Conservation (phyloP, 2,113 vertebrate genomes). For the Ploceus nigricollis region DNA sequence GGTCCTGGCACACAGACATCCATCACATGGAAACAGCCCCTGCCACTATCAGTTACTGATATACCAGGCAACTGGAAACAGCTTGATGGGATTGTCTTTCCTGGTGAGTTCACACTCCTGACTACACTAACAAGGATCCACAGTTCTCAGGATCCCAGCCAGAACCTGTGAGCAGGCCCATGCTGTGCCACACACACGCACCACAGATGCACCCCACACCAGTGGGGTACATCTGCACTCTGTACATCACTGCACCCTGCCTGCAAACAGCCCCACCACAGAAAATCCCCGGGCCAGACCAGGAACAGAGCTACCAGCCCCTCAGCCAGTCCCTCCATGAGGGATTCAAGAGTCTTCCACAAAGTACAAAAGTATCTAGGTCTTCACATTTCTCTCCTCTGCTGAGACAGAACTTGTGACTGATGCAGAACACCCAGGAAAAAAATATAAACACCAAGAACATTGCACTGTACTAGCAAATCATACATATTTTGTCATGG, state of each 20-base stretch:
- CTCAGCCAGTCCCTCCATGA: not conserved
- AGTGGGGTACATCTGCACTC: too few relatives aligned
- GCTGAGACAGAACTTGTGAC: not conserved
- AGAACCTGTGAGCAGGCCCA: accelerated
- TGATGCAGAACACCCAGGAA: not conserved
- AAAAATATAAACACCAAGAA: not conserved
- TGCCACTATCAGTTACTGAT: not conserved
- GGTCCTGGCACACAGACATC: not conserved
- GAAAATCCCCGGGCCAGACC: not conserved
- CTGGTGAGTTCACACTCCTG: accelerated
- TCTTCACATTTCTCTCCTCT: not conserved
- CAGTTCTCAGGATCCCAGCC: not conserved
- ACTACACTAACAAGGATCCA: accelerated
- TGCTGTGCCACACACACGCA: accelerated
- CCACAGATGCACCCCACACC: not conserved
- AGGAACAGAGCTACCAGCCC: not conserved
- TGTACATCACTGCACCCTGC: not conserved
- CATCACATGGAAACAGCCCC: not conserved
- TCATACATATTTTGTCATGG: not conserved
- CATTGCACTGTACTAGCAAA: not conserved
- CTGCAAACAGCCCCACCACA: not conserved
- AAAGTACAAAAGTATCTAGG: accelerated
- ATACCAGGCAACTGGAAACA: accelerated
- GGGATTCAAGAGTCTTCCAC: not conserved
- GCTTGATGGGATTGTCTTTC: not conserved